Conservation (phyloP, 1,140 invertebrate genomes). For the Drosophila arizonae region DNA sequence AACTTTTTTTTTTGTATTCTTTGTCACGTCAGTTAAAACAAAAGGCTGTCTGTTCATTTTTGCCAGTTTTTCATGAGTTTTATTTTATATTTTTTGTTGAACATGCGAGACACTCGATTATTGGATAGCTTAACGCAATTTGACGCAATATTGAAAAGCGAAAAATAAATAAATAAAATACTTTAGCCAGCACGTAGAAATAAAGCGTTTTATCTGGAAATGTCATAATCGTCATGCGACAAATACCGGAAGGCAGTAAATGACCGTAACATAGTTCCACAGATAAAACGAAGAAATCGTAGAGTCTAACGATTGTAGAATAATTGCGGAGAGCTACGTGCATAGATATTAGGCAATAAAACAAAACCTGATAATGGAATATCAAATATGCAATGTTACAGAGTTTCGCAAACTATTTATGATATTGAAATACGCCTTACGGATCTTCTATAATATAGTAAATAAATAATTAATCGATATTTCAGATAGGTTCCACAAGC, state of each 20-base stretch:
- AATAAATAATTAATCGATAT: not conserved
- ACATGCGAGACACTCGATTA: slow-evolving; percentile 24
- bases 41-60: slow-evolving; percentile 51
- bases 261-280: slow-evolving; percentile 9
- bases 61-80: slow-evolving; percentile 27
- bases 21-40: slow-evolving; percentile 58
- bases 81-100: slow-evolving; percentile 1
- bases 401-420: not conserved
- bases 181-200: slow-evolving; percentile 18
- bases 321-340: not conserved
- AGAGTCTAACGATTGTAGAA: not conserved
- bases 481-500: too few species aligned
- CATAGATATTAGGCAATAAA: not conserved
- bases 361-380: not conserved
- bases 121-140: slow-evolving; percentile 24
- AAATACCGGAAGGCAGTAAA: slow-evolving; percentile 32
- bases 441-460: too few species aligned
- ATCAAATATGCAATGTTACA: not conserved
- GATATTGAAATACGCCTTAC: too few species aligned
- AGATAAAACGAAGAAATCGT: slow-evolving; percentile 12
- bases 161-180: not conserved
- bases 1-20: not conserved
- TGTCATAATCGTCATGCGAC: slow-evolving; percentile 33
- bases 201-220: slow-evolving; percentile 20
- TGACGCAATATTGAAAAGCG: slow-evolving; percentile 27